Percentiles rank a stretch among this genome's conserved stretches.
These are phyloP conservation scores for Ptyas mucosa DNA, from an alignment of 2,113 vertebrate species.

Conservation along the genomic window DNA sequence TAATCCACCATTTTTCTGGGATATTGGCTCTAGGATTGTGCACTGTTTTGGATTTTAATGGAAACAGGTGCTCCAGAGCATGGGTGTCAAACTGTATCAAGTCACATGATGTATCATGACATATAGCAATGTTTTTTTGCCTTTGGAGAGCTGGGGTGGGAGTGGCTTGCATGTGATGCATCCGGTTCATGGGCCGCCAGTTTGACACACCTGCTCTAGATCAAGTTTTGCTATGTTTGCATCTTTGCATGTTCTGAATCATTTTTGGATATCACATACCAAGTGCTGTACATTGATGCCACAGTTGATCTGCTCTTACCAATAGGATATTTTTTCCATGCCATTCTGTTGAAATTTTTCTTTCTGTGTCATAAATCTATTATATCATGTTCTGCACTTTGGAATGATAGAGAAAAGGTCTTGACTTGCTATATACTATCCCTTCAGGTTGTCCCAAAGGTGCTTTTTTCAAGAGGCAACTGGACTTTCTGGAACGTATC, in stretches of 20 bases:
- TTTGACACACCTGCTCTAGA: too few species aligned
- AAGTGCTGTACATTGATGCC: not conserved
- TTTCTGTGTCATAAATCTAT: not conserved
- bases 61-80: not conserved
- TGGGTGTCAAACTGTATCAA: too few species aligned
- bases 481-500: too few species aligned
- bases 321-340: not conserved
- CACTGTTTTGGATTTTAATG: not conserved
- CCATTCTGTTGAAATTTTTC: not conserved
- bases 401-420: not conserved
- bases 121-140: too few species aligned
- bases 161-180: too few species aligned
- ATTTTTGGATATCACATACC: not conserved
- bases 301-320: not conserved
- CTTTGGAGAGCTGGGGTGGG: too few species aligned
- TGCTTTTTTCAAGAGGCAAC: too few species aligned
- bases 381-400: not conserved
- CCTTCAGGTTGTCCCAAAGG: not conserved
- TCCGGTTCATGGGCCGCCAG: too few species aligned
- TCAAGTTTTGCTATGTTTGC: not conserved
- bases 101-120: rapidly evolving
- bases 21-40: not conserved
- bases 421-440: not conserved
- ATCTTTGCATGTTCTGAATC: not conserved
- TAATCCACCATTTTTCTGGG: not conserved